These are phyloP conservation scores for Patagioenas fasciata DNA, from an alignment of 2,113 vertebrate genomes.

Conservation along the genomic window DNA sequence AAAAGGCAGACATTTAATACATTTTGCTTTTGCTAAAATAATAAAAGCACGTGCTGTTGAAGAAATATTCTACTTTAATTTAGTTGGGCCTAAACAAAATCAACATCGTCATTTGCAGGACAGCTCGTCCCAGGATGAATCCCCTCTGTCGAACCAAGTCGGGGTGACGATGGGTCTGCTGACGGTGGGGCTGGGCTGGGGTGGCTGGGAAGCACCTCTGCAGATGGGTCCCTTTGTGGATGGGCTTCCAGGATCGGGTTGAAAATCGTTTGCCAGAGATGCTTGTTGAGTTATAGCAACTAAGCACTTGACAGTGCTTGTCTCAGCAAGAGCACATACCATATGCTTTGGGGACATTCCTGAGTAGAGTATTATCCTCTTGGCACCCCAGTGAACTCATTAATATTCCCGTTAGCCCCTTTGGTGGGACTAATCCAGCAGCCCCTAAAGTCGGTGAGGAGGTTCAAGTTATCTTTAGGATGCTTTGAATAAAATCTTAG, in stretches of 20 bases:
- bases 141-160: rapidly evolving
- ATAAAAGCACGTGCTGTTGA: not conserved
- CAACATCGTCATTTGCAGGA: not conserved
- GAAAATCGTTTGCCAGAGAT: not conserved
- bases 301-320: not conserved
- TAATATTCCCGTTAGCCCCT: not conserved
- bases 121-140: not conserved
- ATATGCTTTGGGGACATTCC: slow-evolving; percentile 28
- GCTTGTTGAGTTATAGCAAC: not conserved
- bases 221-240: not conserved
- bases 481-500: not conserved
- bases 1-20: not conserved
- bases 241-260: not conserved
- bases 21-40: not conserved
- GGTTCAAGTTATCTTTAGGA: not conserved
- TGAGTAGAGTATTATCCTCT: not conserved
- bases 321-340: not conserved
- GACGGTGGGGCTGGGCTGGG: not conserved
- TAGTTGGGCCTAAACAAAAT: not conserved
- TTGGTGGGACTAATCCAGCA: not conserved
- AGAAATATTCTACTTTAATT: not conserved
- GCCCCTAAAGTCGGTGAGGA: not conserved
- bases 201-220: not conserved
- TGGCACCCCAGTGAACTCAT: not conserved
- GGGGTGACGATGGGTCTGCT: not conserved